These are phyloP conservation scores for Leptopilina syphax DNA, from an alignment of 2,888 invertebrate genomes.

Conservation along the genomic window DNA sequence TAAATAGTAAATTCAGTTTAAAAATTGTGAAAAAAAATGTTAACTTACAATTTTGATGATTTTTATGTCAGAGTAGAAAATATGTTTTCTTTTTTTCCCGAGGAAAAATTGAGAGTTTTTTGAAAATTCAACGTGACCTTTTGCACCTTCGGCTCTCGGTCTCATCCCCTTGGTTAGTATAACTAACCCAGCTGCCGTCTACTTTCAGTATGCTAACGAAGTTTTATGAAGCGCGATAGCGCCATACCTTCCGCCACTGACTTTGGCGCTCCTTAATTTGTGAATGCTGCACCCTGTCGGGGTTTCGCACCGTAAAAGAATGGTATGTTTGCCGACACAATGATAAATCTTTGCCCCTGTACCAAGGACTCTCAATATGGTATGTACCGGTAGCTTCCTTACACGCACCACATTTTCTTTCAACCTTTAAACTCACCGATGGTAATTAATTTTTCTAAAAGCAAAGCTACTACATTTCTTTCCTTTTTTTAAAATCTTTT, in stretches of 20 bases:
- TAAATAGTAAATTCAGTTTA: no score
- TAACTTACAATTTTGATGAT: no score
- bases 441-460: slow-evolving; percentile 21
- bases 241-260: slow-evolving; percentile 67
- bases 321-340: slow-evolving; percentile 73
- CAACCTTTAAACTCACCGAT: slow-evolving; percentile 23
- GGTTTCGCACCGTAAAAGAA: slow-evolving; percentile 69
- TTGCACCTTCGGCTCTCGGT: slow-evolving; percentile 29
- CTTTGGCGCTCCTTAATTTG: slow-evolving; percentile 75
- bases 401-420: slow-evolving; percentile 45
- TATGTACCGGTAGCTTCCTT: slow-evolving; percentile 60
- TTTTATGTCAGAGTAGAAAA: no score
- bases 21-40: no score
- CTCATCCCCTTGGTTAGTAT: slow-evolving; percentile 33
- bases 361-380: slow-evolving; percentile 56
- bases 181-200: slow-evolving; percentile 48
- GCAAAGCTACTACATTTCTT: neutral
- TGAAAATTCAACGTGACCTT: slow-evolving; percentile 18
- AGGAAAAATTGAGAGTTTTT: slow-evolving; percentile 20
- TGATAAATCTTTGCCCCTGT: slow-evolving; percentile 67
- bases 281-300: slow-evolving; percentile 69
- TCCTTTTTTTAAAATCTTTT: neutral
- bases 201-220: slow-evolving; percentile 68
- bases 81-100: neutral
- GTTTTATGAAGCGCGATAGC: slow-evolving; percentile 75